Evolutionary conservation across 1,140 invertebrate genomes (phyloP).

Genomic region (Habropoda laboriosa): DNA sequence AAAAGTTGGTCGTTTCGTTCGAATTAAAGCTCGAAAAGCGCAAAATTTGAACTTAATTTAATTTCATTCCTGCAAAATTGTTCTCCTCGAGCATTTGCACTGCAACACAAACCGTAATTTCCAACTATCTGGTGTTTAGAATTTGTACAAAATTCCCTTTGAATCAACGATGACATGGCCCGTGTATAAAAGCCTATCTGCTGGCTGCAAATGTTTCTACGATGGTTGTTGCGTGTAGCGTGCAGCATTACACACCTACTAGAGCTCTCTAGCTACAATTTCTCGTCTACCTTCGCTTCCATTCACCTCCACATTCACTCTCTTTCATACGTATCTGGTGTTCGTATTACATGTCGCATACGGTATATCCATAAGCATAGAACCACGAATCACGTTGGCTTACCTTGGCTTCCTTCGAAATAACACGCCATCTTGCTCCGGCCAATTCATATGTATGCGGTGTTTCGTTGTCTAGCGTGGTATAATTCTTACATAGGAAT

Average conservation of each 20-base stretch:
- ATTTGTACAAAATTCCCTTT: conserved; percentile 39
- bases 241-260: not conserved
- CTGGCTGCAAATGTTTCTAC: conserved; percentile 10
- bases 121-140: conserved; percentile 36
- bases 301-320: conserved; percentile 33
- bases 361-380: conserved; percentile 25
- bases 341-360: conserved; percentile 32
- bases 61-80: conserved; percentile 14
- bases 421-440: conserved; percentile 39
- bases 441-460: not conserved
- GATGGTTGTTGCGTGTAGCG: not conserved
- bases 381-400: conserved; percentile 39
- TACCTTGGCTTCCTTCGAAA: conserved; percentile 43
- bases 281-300: conserved; percentile 26
- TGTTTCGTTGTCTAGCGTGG: too few relatives aligned
- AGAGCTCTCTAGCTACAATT: conserved; percentile 28
- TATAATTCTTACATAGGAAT: not conserved
- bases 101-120: conserved; percentile 24
- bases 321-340: conserved; percentile 31
- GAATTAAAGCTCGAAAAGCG: not conserved
- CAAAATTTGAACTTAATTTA: conserved; percentile 19
- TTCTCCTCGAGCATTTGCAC: not conserved
- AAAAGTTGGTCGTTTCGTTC: too few relatives aligned
- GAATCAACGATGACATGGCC: conserved; percentile 34
- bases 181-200: conserved; percentile 24